Conservation (phyloP, 1,140 invertebrate genomes). For the Chlorops oryzae region DNA sequence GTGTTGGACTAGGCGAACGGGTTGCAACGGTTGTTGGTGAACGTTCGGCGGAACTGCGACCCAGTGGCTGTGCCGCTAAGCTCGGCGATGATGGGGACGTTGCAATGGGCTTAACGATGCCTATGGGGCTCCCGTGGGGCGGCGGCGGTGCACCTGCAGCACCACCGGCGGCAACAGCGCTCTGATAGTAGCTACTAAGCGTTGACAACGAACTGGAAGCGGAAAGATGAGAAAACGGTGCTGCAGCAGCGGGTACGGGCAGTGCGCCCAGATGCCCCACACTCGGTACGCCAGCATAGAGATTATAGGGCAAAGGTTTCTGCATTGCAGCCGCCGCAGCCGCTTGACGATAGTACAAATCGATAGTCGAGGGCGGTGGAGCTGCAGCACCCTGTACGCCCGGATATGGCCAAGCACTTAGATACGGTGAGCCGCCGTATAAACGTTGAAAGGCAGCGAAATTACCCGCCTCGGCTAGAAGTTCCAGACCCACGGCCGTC, state of each 20-base stretch:
- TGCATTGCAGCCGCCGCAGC: slow-evolving; percentile 66
- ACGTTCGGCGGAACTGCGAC: too few relatives aligned
- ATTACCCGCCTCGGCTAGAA: slow-evolving; percentile 93
- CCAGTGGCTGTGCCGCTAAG: neutral
- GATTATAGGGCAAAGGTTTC: slow-evolving; percentile 78
- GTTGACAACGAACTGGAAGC: slow-evolving; percentile 46
- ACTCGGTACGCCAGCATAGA: slow-evolving; percentile 42
- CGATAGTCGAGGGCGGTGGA: slow-evolving; percentile 61
- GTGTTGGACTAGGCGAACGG: slow-evolving; percentile 44
- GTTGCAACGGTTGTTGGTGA: slow-evolving; percentile 14
- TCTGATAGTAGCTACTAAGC: slow-evolving; percentile 45
- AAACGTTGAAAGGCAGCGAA: slow-evolving; percentile 93
- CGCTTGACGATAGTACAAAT: slow-evolving; percentile 71
- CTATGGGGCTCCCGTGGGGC: neutral
- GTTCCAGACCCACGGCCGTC: slow-evolving; percentile 91
- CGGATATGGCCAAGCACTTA: slow-evolving; percentile 58
- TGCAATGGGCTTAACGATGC: neutral
- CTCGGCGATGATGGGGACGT: slow-evolving; percentile 2
- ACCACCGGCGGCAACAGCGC: slow-evolving; percentile 31
- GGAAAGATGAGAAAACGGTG: slow-evolving; percentile 44
- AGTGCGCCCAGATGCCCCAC: slow-evolving; percentile 26
- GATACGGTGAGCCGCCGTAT: slow-evolving; percentile 67
- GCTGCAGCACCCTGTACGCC: slow-evolving; percentile 42
- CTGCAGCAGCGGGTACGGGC: slow-evolving; percentile 20
- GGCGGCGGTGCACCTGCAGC: slow-evolving; percentile 9